A percentile compares a stretch with the other conserved stretches of the same genome.
Conservation (phyloP, 2,888 invertebrate genomes). For the Scaptomyza parva region DNA sequence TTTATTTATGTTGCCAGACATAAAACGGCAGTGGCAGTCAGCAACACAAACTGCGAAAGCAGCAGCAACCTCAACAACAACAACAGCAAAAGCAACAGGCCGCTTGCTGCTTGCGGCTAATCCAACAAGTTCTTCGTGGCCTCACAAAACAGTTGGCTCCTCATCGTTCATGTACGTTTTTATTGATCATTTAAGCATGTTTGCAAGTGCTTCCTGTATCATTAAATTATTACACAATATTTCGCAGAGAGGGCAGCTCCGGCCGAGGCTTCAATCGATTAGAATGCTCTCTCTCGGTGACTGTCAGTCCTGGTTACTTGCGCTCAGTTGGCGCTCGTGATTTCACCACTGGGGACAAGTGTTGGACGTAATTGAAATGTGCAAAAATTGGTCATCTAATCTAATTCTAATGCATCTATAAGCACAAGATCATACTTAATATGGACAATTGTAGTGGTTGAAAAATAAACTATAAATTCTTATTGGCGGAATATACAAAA, state of each 20-base stretch:
- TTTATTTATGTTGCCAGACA: slow-evolving; percentile 17
- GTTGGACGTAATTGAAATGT: slow-evolving; percentile 79
- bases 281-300: slow-evolving; percentile 7
- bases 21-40: slow-evolving; percentile 21
- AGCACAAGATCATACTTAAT: slow-evolving; percentile 54
- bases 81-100: slow-evolving; percentile 22
- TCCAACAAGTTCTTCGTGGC: slow-evolving; percentile 69
- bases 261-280: slow-evolving; percentile 22
- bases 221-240: slow-evolving; percentile 79
- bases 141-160: slow-evolving; percentile 44
- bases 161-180: slow-evolving; percentile 68
- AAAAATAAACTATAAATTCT: too few species aligned
- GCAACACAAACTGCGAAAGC: slow-evolving; percentile 8
- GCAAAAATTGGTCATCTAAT: slow-evolving; percentile 79
- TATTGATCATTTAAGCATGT: slow-evolving; percentile 80
- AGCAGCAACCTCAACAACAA: neutral
- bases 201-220: slow-evolving; percentile 80
- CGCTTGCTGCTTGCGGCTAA: slow-evolving; percentile 67
- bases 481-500: too few species aligned
- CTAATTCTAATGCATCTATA: slow-evolving; percentile 69
- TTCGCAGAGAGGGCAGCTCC: slow-evolving; percentile 36
- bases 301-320: slow-evolving; percentile 1
- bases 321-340: slow-evolving; percentile 35
- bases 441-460: neutral
- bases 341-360: slow-evolving; percentile 71